phyloP scores from a whole-genome alignment of 2,797 vertebrate genomes.

The Catamblyrhynchus diadema region DNA sequence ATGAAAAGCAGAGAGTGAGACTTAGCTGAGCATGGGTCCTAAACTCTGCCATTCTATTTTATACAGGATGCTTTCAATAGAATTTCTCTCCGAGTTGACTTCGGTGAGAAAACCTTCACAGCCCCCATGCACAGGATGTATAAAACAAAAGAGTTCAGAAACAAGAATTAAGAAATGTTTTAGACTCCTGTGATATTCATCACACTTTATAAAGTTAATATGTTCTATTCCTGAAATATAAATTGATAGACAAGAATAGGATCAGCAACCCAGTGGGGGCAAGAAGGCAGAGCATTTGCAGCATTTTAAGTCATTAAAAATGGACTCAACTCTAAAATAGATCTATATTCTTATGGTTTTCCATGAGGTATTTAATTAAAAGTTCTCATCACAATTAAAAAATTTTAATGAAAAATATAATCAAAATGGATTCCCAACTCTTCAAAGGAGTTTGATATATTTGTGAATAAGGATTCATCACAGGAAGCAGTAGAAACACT shows the following conservation, averaged over 20 bases:
- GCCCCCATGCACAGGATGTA: background rate
- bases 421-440: background rate
- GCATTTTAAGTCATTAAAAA: background rate
- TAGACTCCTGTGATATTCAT: background rate
- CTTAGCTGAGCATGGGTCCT: background rate
- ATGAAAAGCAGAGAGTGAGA: background rate
- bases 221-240: background rate
- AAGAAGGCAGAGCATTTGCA: background rate
- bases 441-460: background rate
- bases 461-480: background rate
- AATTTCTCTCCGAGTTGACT: background rate
- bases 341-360: background rate
- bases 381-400: background rate
- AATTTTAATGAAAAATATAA: background rate
- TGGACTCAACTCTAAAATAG: background rate
- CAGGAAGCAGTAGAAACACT: background rate
- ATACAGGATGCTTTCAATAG: background rate
- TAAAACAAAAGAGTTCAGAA: background rate
- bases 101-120: background rate
- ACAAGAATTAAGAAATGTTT: background rate
- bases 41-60: background rate
- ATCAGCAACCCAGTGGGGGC: background rate
- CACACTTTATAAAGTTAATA: background rate
- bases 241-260: background rate
- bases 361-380: background rate